Evolutionary conservation across 2,888 invertebrate species (phyloP).

Genomic region (Brenthis daphne): DNA sequence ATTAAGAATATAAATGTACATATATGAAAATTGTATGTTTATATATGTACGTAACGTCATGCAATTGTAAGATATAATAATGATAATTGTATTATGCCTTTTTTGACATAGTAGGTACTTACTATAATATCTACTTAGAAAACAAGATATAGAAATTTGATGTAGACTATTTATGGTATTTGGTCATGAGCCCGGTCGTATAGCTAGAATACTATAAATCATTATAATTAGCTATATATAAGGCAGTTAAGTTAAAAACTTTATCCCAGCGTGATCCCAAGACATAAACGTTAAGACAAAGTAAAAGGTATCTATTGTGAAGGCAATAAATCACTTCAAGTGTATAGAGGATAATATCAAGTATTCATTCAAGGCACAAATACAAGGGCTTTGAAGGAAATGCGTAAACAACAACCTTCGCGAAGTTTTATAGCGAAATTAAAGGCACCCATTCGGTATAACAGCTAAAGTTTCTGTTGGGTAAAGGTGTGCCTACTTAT

Average conservation of each 20-base stretch:
- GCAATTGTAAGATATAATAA: no score
- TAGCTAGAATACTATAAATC: no score
- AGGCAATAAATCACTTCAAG: conserved; percentile 22
- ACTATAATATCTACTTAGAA: no score
- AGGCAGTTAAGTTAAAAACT: neutral
- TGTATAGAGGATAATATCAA: conserved; percentile 28
- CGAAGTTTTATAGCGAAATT: conserved; percentile 69
- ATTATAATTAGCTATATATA: neutral
- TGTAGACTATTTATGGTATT: no score
- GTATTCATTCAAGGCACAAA: conserved; percentile 25
- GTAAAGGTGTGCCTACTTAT: conserved; percentile 21
- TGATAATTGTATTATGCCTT: no score
- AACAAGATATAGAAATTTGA: no score
- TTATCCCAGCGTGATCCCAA: conserved; percentile 10
- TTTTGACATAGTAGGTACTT: no score
- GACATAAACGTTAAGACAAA: conserved; percentile 22
- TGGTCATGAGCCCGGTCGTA: no score
- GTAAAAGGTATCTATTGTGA: conserved; percentile 17
- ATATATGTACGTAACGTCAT: no score
- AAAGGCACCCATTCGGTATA: conserved; percentile 65
- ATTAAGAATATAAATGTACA: no score
- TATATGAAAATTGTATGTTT: no score
- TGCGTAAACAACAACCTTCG: conserved; percentile 31
- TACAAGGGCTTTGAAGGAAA: conserved; percentile 25
- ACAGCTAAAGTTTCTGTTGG: conserved; percentile 60